These are phyloP conservation scores for Perca fluviatilis DNA, from an alignment of 2,113 vertebrate species.

Conservation along the genomic window DNA sequence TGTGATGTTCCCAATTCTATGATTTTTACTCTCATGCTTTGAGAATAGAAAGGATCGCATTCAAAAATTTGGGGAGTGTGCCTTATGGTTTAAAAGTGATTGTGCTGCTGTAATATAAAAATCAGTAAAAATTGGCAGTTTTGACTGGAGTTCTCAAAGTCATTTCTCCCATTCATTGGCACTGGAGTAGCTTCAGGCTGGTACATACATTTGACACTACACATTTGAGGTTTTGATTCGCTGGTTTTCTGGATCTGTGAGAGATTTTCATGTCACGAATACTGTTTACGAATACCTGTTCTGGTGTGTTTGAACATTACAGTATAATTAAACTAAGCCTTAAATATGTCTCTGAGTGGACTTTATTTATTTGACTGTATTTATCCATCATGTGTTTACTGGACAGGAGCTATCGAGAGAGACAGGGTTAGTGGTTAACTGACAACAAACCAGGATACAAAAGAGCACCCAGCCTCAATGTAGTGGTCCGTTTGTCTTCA, in stretches of 20 bases:
- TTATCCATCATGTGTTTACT: conserved; percentile 36
- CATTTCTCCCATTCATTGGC: conserved; percentile 1
- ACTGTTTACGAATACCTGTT: not conserved
- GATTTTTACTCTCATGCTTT: conserved; percentile 16
- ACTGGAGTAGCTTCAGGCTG: conserved; percentile 21
- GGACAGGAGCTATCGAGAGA: not conserved
- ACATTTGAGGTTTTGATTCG: not conserved
- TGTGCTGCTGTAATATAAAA: conserved; percentile 2
- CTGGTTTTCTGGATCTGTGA: not conserved
- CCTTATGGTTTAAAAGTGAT: conserved; percentile 15
- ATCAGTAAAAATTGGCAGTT: conserved; percentile 5
- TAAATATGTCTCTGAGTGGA: not conserved
- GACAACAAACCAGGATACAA: conserved; percentile 19
- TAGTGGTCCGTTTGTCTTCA: not conserved
- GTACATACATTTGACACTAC: not conserved
- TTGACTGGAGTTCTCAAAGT: conserved; percentile 33
- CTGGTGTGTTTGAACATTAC: not conserved
- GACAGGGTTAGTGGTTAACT: no score
- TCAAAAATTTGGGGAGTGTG: not conserved
- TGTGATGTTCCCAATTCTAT: conserved; percentile 6
- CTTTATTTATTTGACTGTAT: not conserved
- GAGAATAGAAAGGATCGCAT: conserved; percentile 5
- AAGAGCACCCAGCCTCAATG: not conserved
- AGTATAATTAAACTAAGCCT: not conserved
- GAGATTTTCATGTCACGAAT: conserved; percentile 5